These are phyloP conservation scores for Chromoteleia sp. DNA, from an alignment of 2,888 invertebrate genomes.

Conservation along the genomic window DNA sequence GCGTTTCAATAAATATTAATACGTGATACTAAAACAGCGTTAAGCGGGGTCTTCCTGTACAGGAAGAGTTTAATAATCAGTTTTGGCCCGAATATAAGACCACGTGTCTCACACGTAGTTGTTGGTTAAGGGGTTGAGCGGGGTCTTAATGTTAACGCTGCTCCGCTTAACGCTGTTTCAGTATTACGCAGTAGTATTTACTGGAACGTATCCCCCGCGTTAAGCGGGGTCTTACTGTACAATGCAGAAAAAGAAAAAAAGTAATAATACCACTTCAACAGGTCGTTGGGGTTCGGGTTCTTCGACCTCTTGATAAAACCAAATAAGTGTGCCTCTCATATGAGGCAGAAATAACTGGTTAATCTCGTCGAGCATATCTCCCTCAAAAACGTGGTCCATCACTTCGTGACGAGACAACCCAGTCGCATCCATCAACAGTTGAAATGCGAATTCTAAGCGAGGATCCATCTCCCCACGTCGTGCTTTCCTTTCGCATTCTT, in stretches of 20 bases:
- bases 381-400: constrained; percentile 96
- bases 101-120: too few relatives aligned
- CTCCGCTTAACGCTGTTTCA: too few relatives aligned
- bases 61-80: too few relatives aligned
- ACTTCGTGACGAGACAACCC: constrained; percentile 92
- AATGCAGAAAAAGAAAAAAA: neutral
- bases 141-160: too few relatives aligned
- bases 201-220: too few relatives aligned
- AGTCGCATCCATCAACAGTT: constrained; percentile 93
- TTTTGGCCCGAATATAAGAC: too few relatives aligned
- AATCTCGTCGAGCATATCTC: constrained; percentile 95
- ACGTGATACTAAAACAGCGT: too few relatives aligned
- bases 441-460: constrained; percentile 95
- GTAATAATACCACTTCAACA: constrained; percentile 80
- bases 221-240: too few relatives aligned
- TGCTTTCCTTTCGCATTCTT: constrained; percentile 97
- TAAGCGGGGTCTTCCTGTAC: too few relatives aligned
- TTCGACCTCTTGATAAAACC: constrained; percentile 95
- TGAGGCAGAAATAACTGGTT: constrained; percentile 94
- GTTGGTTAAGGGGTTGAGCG: too few relatives aligned
- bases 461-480: constrained; percentile 97
- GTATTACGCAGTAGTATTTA: too few relatives aligned
- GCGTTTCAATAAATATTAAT: too few relatives aligned
- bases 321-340: constrained; percentile 93
- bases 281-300: constrained; percentile 86